Conservation (phyloP, 2,797 vertebrate species). For the Thaleichthys pacificus region DNA sequence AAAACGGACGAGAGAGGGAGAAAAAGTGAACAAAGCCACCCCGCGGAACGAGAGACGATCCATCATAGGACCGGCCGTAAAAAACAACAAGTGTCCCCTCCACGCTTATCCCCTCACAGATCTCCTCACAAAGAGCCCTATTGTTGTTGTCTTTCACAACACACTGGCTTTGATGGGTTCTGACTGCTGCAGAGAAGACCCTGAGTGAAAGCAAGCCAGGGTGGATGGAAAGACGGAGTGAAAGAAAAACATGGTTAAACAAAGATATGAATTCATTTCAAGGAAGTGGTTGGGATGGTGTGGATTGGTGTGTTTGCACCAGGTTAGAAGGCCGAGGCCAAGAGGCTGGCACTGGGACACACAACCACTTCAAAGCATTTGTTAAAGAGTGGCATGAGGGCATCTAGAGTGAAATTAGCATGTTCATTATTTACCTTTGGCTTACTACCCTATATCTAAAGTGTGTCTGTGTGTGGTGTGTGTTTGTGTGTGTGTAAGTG, state of each 20-base stretch:
- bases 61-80: conserved; percentile 57
- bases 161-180: conserved; percentile 55
- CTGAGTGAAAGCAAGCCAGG: conserved; percentile 32
- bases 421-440: neutral
- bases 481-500: no score
- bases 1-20: conserved; percentile 5
- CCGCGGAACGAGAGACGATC: conserved; percentile 48
- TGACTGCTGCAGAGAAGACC: conserved; percentile 46
- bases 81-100: conserved; percentile 61
- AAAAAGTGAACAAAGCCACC: conserved; percentile 56
- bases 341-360: neutral
- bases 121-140: conserved; percentile 51
- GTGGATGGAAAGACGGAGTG: conserved; percentile 11
- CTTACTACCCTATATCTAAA: no score
- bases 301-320: neutral
- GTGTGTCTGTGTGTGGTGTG: no score
- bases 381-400: no score
- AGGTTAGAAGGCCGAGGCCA: neutral
- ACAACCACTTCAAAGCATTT: no score
- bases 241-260: conserved; percentile 22
- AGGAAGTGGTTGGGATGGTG: conserved; percentile 12
- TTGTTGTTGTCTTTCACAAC: conserved; percentile 50
- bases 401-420: neutral
- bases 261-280: conserved; percentile 27
- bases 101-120: conserved; percentile 51